phyloP scores from a whole-genome alignment of 2,888 invertebrate genomes.

The Onthophagus sagittarius region DNA sequence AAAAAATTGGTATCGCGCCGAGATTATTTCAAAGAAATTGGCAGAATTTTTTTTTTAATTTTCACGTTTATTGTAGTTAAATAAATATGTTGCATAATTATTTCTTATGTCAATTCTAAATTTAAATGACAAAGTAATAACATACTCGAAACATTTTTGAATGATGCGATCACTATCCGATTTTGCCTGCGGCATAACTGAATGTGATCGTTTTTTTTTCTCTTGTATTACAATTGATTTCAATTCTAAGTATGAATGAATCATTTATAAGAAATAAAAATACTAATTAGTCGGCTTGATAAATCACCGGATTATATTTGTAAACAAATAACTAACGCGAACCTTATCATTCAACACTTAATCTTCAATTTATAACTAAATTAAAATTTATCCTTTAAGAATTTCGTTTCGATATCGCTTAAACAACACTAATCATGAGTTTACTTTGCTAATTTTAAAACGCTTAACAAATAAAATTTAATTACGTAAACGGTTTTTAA shows the following conservation, averaged over 20 bases:
- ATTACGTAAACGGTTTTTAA: not conserved
- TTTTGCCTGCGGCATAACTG: not conserved
- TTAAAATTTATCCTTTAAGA: not conserved
- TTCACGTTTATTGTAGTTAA: not conserved
- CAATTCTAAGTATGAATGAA: too few relatives aligned
- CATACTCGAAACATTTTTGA: not conserved
- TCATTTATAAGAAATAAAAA: too few relatives aligned
- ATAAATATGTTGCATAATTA: not conserved
- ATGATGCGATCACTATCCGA: not conserved
- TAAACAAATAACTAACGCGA: not conserved
- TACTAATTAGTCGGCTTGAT: not conserved
- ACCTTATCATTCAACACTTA: not conserved
- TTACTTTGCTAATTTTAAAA: too few relatives aligned
- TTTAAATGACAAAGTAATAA: not conserved
- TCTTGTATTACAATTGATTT: too few relatives aligned
- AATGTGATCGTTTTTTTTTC: not conserved
- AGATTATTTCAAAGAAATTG: too few relatives aligned
- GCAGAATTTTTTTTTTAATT: too few relatives aligned
- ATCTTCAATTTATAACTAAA: not conserved
- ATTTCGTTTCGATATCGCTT: too few relatives aligned
- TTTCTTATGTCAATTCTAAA: not conserved
- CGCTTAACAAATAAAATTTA: too few relatives aligned
- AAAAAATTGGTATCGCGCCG: too few relatives aligned
- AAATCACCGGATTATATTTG: not conserved
- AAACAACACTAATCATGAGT: too few relatives aligned